Evolutionary conservation across 64 coral and sea anemone species (phyloP), one percentile per base, ranked within the genome.

Genomic region (Montipora foliosa): DNA sequence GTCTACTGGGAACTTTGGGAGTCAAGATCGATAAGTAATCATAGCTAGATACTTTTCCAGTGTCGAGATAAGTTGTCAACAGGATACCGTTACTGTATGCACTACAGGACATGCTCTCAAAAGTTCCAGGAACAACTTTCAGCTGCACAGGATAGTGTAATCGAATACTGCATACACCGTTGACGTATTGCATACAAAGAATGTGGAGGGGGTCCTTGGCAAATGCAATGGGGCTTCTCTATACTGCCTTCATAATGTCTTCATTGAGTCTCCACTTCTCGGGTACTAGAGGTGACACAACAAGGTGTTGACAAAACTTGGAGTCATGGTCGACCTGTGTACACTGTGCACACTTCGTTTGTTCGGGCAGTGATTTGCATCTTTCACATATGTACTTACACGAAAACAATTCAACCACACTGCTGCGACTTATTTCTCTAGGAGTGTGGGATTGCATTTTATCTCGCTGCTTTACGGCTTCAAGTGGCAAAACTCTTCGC

Each of bases 241-340:
- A 71, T n/a, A 19, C 68, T 71, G 21, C 49, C 17, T 1, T 81
- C 79, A 53, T 81, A 48, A 53, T 81, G 46, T 55, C 16, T 16
- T 81, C 79, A 17, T 2, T 81, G 7, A 81, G 79, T 81, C 79
- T 81, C 79, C 79, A 81, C 79, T 81, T 81, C 79, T 81, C 47
- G 9, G 79, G 79, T 20, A 81, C 79, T 7, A 50, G 57, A 59
- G 79, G 79, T 17, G 79, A 55, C 57, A 81, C 79, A 81, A 81
- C 47, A 53, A 20, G 79, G n/a, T 81, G 79, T 81, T 81, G 79
- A 15, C 79, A 47, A 59, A 81, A 81, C 8, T 81, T 50, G 45
- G 79, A 81, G 79, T 81, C 79, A 81, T 81, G 79, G 24, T 59
- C 49, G 53, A 59, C 49, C 5, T 81, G 17, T 48, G 8, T 58